Conservation (phyloP, 2,888 invertebrate genomes). For the Caenorhabditis angaria region DNA sequence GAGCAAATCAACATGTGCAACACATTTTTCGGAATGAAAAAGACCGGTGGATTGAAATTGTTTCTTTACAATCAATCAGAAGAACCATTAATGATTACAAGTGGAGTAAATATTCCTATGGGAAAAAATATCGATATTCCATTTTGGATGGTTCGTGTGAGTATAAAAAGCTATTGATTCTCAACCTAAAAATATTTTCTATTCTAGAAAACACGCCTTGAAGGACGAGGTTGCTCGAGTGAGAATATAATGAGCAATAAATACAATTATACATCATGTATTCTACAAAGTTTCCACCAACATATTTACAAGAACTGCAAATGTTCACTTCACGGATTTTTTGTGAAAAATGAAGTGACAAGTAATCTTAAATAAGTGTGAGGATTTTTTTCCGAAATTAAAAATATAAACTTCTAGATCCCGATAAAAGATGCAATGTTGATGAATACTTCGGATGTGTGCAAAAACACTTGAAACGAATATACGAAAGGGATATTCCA, state of each 20-base stretch:
- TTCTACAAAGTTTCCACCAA: constrained; percentile 55
- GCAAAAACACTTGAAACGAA: constrained; percentile 46
- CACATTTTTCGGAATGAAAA: no score
- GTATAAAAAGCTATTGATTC: constrained; percentile 7
- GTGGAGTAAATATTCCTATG: constrained; percentile 70
- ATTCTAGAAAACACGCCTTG: constrained; percentile 64
- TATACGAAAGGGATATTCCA: no score
- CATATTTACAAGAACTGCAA: constrained; percentile 63
- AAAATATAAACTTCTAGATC: constrained; percentile 15
- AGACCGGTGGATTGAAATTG: constrained; percentile 67
- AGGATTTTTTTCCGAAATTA: background rate
- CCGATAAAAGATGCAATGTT: constrained; percentile 58
- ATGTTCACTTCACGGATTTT: constrained; percentile 64
- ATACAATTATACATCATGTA: constrained; percentile 60
- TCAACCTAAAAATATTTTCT: no score
- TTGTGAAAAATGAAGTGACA: constrained; percentile 27
- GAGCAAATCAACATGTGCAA: constrained; percentile 69
- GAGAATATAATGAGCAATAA: constrained; percentile 53
- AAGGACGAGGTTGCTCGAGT: constrained; percentile 62
- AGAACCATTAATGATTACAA: constrained; percentile 60
- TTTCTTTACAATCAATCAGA: constrained; percentile 70
- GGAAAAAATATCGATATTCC: constrained; percentile 71
- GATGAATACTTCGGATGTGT: constrained; percentile 70
- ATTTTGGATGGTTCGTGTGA: constrained; percentile 68
- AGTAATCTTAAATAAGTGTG: no score